Base-by-base conservation (phyloP, 2,888 invertebrate genomes). In the Orgyia antiqua region DNA sequence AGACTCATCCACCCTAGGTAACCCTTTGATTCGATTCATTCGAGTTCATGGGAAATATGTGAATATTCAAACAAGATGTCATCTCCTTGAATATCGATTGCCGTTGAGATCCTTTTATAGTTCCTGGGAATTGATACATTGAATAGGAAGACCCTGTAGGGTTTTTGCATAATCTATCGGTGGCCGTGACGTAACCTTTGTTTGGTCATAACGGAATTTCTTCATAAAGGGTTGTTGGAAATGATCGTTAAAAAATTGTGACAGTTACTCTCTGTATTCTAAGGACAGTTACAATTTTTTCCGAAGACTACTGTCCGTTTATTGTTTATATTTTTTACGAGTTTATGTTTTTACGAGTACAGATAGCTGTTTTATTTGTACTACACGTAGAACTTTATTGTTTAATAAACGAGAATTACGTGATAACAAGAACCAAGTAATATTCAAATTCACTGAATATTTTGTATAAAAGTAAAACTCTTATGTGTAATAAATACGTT, bases 51-150 rank as follows among this genome's bases (percentile, higher is more conserved):
- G 84, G 84, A 84, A 51, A 84, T 63, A 75, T 68, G 72, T 71
- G 79, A 70, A 83, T 84, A 86, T 86, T 86, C 84, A 86, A 86
- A 84, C 82, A 86, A 84, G 86, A 83, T 86, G 84, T 84, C 86
- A 84, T 86, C 86, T 75, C 67, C 71, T 69, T 80, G 84, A 82
- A 84, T 86, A 86, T 86, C 86, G 86, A 86, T 86, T 78, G 84
- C 72, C 74, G 76, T 71, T 69, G 69, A 51, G 66, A 56, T 69
- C 70, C 66, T 72, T 79, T 74, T 71, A 72, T 66, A 63, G 69
- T 66, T 68, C 82, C 69, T 84, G 84, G 84, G 86, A 84, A 86
- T 68, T 77, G 79, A 77, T 82, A 76, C 69, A 63, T 51, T 78
- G 71, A 77, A 83, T 74, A 80, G 80, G 86, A 86, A 79, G 84